Percentiles rank a stretch among this genome's conserved stretches.
These are phyloP conservation scores for Acrobasis repandana DNA, from an alignment of 2,888 invertebrate species.

Conservation along the genomic window DNA sequence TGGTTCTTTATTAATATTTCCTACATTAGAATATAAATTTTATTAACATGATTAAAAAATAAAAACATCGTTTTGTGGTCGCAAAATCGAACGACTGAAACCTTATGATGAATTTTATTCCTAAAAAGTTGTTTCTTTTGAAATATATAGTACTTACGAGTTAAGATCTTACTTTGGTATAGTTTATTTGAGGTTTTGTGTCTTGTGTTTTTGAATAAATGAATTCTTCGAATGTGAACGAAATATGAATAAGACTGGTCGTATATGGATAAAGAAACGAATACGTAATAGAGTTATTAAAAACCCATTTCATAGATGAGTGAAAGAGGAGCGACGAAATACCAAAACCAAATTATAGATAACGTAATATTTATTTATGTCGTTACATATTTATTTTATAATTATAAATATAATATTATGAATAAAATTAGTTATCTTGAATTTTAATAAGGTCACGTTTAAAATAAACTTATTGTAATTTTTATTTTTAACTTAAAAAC, in stretches of 20 bases:
- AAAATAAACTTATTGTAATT: neutral
- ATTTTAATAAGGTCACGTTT: constrained; percentile 9
- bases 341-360: neutral
- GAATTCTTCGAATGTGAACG: constrained; percentile 22
- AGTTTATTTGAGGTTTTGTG: neutral
- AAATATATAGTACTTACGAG: no score
- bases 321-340: constrained; percentile 15
- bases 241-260: constrained; percentile 55
- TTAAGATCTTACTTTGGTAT: neutral
- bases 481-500: constrained; percentile 36
- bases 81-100: no score
- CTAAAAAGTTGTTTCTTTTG: no score
- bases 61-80: no score
- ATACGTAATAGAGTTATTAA: constrained; percentile 54
- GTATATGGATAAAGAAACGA: constrained; percentile 51
- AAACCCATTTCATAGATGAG: constrained; percentile 35
- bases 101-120: no score
- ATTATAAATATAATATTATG: neutral
- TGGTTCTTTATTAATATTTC: neutral
- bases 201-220: neutral
- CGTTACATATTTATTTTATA: neutral
- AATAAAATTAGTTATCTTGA: neutral
- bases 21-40: no score
- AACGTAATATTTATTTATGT: constrained; percentile 13
- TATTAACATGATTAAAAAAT: no score